phyloP scores from a whole-genome alignment of 2,797 vertebrate genomes.

The Coccyzus lansbergi region DNA sequence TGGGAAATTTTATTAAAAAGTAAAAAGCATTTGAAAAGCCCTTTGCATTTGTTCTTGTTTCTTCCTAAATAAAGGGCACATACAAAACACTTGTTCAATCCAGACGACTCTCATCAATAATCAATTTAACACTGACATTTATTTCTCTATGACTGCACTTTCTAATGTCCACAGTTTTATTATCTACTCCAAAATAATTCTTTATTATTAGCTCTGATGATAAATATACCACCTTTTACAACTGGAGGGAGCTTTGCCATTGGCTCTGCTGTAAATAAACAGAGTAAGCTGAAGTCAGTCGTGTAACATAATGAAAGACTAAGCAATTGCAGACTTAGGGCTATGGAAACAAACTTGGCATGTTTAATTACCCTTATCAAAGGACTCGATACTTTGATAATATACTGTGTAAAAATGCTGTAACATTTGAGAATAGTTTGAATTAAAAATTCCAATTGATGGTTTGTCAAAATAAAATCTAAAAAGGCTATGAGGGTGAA shows the following conservation, averaged over 20 bases:
- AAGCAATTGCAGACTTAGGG: slow-evolving; percentile 12
- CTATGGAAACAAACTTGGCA: slow-evolving; percentile 73
- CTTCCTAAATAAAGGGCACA: not conserved
- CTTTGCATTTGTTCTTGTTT: not conserved
- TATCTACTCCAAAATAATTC: not conserved
- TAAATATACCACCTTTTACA: not conserved
- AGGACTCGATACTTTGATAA: slow-evolving; percentile 75
- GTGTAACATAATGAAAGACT: not conserved
- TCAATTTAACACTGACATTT: not conserved
- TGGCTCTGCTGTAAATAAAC: slow-evolving; percentile 12
- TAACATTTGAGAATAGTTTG: slow-evolving; percentile 70
- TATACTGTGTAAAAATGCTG: slow-evolving; percentile 63
- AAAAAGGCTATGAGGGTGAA: slow-evolving; percentile 73
- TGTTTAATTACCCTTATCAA: slow-evolving; percentile 78
- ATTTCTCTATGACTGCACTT: not conserved
- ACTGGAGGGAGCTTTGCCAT: not conserved
- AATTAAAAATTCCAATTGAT: slow-evolving; percentile 83
- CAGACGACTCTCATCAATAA: not conserved
- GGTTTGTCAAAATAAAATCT: slow-evolving; percentile 77
- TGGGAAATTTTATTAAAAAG: not conserved
- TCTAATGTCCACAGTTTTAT: not conserved
- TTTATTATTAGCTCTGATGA: not conserved
- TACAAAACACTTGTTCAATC: not conserved
- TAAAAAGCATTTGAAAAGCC: no score
- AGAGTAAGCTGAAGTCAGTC: not conserved